A percentile compares a stretch with the other conserved stretches of the same genome.
phyloP scores from a whole-genome alignment of 2,113 vertebrate species.

The Conger conger region DNA sequence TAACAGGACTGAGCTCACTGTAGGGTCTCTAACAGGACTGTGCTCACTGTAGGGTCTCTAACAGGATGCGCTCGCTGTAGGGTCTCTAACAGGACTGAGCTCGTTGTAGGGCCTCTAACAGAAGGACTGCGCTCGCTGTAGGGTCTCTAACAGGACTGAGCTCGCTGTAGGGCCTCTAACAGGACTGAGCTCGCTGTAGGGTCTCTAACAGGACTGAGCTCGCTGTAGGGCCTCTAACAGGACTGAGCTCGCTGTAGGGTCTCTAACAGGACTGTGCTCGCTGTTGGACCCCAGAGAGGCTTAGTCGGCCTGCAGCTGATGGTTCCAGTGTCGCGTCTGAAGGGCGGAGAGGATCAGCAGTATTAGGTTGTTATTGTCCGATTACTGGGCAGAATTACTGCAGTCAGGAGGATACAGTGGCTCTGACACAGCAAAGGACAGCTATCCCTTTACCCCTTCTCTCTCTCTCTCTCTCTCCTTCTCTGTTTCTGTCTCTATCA shows the following conservation, averaged over 20 bases:
- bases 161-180: too few species aligned
- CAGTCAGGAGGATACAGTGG: too few species aligned
- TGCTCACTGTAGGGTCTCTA: too few species aligned
- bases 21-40: constrained; percentile 8
- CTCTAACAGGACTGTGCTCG: constrained; percentile 14
- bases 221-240: too few species aligned
- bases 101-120: too few species aligned
- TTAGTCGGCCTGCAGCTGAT: not conserved
- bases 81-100: not conserved
- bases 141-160: not conserved
- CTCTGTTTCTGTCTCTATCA: too few species aligned
- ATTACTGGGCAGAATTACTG: too few species aligned
- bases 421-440: too few species aligned
- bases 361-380: not conserved
- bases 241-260: constrained; percentile 27
- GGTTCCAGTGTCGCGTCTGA: not conserved
- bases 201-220: not conserved
- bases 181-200: constrained; percentile 28
- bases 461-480: too few species aligned
- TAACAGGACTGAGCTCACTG: constrained; percentile 23
- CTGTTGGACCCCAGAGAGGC: constrained; percentile 13
- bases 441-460: too few species aligned
- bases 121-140: constrained; percentile 29
- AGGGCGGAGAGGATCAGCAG: not conserved
- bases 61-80: constrained; percentile 25